Base-by-base conservation (phyloP, 2,797 vertebrate genomes). In the Atherinosoma microstoma region DNA sequence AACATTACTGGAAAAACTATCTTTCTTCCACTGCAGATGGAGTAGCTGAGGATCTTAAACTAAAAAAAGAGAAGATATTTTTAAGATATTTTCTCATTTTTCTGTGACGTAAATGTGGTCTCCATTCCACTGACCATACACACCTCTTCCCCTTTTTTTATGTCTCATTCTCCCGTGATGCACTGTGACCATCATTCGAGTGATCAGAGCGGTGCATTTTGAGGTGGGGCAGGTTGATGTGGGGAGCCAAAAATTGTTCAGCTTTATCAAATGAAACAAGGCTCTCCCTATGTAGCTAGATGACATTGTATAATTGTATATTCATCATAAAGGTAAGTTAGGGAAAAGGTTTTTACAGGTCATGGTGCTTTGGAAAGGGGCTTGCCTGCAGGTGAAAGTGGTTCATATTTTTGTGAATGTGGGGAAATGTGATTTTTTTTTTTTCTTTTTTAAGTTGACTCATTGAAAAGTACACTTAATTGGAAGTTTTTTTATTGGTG, bases 301-400 rank as follows among this genome's bases (percentile, higher is more conserved):
- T 49, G 51, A 81, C 84, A 78, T 89, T 91, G 91, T 92, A 87
- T 83, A 91, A 86, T 89, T 90, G 82, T 90, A 88, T 90, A 87
- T 92, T 88, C 86, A 89, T 90, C 85, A 84, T 87, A 87, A 83
- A 83, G 73, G 79, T 77, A 27, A 74, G 69, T 76, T 86, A 69
- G 85, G 85, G 88, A 38, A 78, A 67, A 64, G 64, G 79, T 84
- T 83, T 81, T 68, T 83, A 86, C 82, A 74, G 82, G 80, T 85
- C 73, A 64, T 75, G 89, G 87, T 87, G 91, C 89, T 91, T 75
- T 63, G 76, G 88, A 66, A 86, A 71, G 84, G 75, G 84, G 71
- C 79, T 91, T 79, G 78, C 89, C 87, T 87, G 84, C 86, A 86
- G 70, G 78, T 66, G 27, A 77, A 67, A 73, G 54, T 12, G 59